Evolutionary conservation across 2,797 vertebrate species (phyloP), one percentile per base, ranked within the genome.

Genomic region (Enteromius viviparus): DNA sequence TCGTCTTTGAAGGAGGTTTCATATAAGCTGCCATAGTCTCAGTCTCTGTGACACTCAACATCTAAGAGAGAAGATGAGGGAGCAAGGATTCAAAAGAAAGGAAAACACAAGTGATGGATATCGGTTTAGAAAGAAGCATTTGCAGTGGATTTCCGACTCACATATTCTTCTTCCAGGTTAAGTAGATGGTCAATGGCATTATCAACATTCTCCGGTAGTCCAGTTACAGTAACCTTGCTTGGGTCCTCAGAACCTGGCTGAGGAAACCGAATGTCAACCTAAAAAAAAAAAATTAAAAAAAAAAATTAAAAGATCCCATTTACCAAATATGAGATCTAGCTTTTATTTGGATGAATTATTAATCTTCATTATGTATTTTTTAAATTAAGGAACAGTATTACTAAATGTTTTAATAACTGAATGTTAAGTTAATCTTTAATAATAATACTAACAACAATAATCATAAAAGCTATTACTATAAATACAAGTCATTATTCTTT

Each of bases 11-110:
- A 0, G 95, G 95, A 11, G 95, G 95, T 89, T 95, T 96, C 95
- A 96, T 96, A 83, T 96, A 96, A 1, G 95, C 94, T 0, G 95
- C 95, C 92, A 96, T 80, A 1, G 95, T 95, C 90, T 96, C 95
- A 0, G 94, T 95, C 90, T 96, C 95, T 0, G 94, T 95, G 89
- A 96, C 94, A 1, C 89, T 96, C 88, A 96, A 93, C 95, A 96
- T 94, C 95, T 96, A 86, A 29, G 79, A 75, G 64, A 34, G 19
- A 42, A 29, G 1, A 49, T 6, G 45, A 12, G 51, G 32, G 21
- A 71, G 14, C 3, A 64, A 37, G 47, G 47, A 40, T n/a, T 19
- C 21, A 60, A 51, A 72, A 8, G 40, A 1, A 37, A 66, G n/a
- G 6, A 21, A 37, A 45, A 62, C 14, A 45, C n/a, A 69, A 17